Conservation (phyloP, 2,797 vertebrate genomes). For the Cryptoblepharus egeriae region DNA sequence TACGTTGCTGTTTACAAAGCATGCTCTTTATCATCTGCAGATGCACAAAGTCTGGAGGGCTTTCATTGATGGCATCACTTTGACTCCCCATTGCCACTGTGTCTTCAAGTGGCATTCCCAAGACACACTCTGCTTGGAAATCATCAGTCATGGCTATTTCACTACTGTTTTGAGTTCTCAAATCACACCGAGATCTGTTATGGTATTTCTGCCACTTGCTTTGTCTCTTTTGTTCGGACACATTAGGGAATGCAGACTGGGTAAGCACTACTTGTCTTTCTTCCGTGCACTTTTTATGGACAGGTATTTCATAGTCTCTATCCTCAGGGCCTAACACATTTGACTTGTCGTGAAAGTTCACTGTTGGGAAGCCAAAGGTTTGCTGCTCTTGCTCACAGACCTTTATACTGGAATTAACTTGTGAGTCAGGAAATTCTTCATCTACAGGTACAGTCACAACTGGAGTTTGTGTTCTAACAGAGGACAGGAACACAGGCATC, state of each 20-base stretch:
- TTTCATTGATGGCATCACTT: not conserved
- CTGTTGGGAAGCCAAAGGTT: not conserved
- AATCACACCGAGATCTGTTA: conserved; percentile 46
- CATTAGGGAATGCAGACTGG: not conserved
- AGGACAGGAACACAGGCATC: not conserved
- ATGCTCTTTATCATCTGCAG: conserved; percentile 47
- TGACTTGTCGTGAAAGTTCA: conserved; percentile 23
- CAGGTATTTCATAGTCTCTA: conserved; percentile 48
- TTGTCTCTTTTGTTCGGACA: conserved; percentile 46
- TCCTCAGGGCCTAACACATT: conserved; percentile 42
- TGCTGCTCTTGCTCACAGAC: not conserved
- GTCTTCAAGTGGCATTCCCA: conserved; percentile 45
- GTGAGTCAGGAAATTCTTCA: accelerated
- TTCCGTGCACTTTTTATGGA: conserved; percentile 19
- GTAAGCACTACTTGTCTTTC: not conserved
- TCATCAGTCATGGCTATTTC: conserved; percentile 17
- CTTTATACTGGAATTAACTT: conserved; percentile 16
- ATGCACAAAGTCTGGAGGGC: not conserved
- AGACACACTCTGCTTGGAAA: conserved; percentile 42
- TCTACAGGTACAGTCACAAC: conserved; percentile 51
- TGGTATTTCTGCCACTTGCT: conserved; percentile 84
- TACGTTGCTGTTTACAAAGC: conserved; percentile 36
- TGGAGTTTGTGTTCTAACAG: conserved; percentile 38
- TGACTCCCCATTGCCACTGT: conserved; percentile 18
- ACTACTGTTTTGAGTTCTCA: conserved; percentile 25